Evolutionary conservation across 2,113 vertebrate species (phyloP).

Genomic region (Chaenogobius annularis): DNA sequence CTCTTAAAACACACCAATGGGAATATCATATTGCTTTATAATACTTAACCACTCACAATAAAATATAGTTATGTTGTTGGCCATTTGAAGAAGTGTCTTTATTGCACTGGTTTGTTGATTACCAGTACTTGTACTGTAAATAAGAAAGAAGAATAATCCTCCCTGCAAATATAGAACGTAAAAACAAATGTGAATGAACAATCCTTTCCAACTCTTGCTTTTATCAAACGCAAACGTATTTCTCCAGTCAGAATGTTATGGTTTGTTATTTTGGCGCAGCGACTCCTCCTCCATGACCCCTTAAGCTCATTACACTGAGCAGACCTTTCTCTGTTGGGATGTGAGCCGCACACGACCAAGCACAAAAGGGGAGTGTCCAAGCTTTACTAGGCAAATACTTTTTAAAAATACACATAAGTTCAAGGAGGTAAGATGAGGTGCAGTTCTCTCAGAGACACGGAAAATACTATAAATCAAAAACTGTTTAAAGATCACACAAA

Average conservation of each 20-base stretch:
- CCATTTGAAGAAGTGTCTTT: background rate
- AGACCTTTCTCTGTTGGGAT: conserved; percentile 29
- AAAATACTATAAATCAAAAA: too few relatives aligned
- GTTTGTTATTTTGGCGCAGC: background rate
- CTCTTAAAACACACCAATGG: background rate
- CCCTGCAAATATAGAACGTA: background rate
- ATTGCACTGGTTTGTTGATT: background rate
- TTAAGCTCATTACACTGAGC: background rate
- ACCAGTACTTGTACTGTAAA: too few relatives aligned
- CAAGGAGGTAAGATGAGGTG: too few relatives aligned
- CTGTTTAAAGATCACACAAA: too few relatives aligned
- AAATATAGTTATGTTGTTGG: too few relatives aligned
- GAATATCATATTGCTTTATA: background rate
- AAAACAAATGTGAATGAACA: background rate
- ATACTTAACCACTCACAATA: background rate
- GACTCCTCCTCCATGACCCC: background rate
- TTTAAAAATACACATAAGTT: too few relatives aligned
- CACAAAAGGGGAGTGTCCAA: background rate
- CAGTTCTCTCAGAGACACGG: too few relatives aligned
- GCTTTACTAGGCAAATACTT: too few relatives aligned
- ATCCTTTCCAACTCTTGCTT: background rate
- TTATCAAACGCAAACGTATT: background rate
- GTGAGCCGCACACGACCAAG: conserved; percentile 15
- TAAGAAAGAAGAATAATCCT: too few relatives aligned
- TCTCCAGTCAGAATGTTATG: background rate